A percentile compares a stretch with the other conserved stretches of the same genome.
Evolutionary conservation across 2,113 vertebrate genomes (phyloP).

Genomic region (Coturnix japonica): DNA sequence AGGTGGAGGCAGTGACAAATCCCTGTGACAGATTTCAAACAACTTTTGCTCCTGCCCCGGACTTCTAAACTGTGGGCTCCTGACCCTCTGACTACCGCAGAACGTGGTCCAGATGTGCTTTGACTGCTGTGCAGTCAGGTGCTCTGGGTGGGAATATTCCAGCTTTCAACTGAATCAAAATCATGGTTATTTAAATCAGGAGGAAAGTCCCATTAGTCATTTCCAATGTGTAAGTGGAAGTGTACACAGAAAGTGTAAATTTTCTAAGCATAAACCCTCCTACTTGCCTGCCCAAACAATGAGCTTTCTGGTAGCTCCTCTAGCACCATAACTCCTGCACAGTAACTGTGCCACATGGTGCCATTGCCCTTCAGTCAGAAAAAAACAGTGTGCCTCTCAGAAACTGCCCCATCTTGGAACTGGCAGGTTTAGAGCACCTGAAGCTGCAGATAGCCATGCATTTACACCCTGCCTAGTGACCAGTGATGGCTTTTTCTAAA

Average conservation of each 20-base stretch:
- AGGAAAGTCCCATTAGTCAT: no score
- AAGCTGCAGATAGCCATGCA: background rate
- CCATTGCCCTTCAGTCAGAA: background rate
- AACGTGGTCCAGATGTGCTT: background rate
- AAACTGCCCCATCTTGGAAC: background rate
- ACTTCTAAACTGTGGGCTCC: background rate
- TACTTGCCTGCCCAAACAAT: background rate
- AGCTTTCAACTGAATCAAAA: background rate
- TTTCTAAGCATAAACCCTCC: background rate
- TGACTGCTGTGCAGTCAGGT: background rate
- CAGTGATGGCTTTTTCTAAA: background rate
- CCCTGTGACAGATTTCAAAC: fast-evolving
- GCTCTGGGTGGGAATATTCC: background rate
- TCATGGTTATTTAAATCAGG: background rate
- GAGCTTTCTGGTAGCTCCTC: background rate
- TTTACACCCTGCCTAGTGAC: background rate
- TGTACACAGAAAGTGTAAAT: fast-evolving
- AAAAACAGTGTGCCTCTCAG: fast-evolving
- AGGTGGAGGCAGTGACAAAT: background rate
- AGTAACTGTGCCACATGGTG: background rate
- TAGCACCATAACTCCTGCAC: background rate
- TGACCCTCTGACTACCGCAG: background rate
- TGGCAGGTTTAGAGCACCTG: background rate
- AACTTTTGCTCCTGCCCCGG: background rate
- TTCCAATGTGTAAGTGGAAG: background rate